Base-by-base conservation (phyloP, 2,113 vertebrate genomes). In the Coptodon bakossiorum region DNA sequence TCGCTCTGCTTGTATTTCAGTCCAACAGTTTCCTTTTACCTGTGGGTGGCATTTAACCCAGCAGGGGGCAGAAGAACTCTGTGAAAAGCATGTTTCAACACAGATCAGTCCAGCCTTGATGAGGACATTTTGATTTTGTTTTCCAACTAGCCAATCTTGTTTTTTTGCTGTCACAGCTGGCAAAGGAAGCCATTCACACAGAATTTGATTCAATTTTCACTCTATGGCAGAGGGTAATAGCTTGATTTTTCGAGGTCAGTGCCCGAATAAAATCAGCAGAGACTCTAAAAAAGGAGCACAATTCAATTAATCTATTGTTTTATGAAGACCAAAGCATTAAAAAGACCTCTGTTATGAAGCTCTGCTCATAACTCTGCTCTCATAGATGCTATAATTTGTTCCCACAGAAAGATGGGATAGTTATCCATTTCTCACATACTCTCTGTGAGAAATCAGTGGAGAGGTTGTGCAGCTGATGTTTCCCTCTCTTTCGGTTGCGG, bases 41-140 rank as follows among this genome's bases (percentile, higher is more conserved):
- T 10, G 5, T 24, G 14, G 56, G 14, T 68, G 24, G 5, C 3
- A 71, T 34, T 63, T 34, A 48, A 3, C 73, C 94, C 96, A 95
- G 86, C 73, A 93, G 95, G 90, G 90, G 95, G 94, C 95, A 95
- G 89, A 81, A 92, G 84, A 88, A 88, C 61, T 85, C 90, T 27
- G 53, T 66, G 27, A 54, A 82, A 86, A 61, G 22, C 43, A 40
- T 16, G 43, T 9, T 31, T 5, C 4, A 29, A 3, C 6, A 14
- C 8, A 34, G 71, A 85, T 86, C n/a, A 53, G 11, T 45, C 61
- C 52, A 56, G 53, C 80, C 76, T 88, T 84, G 61, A 89, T 54
- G 40, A 71, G 48, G 16, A 79, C 27, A 40, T 27, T 29, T 9
- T 53, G 10, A 80, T 76, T 57, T 36, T 24, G 9, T 86, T 63